phyloP scores from a whole-genome alignment of 30 jellyfish, hydroid and myxozoan species.

The Hydractinia echinata region DNA sequence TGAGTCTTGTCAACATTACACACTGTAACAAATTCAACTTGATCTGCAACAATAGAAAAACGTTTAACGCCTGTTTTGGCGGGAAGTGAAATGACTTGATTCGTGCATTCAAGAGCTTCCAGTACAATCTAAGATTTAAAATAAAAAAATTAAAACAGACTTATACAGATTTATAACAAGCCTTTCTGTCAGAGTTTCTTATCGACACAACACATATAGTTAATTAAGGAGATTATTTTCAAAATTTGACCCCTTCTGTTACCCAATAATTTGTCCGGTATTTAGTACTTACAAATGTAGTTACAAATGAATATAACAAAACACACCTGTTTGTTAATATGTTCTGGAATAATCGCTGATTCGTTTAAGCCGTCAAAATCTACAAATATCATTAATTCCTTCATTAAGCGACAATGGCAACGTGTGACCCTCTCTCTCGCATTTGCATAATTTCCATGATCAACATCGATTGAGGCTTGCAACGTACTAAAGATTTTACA shows the following conservation, averaged over 20 bases:
- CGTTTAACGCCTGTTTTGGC: not conserved
- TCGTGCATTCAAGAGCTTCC: not conserved
- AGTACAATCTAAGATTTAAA: not conserved
- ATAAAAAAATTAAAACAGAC: not conserved
- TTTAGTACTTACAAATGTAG: no score
- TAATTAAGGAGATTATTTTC: not conserved
- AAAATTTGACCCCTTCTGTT: no score
- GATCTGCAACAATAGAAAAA: not conserved
- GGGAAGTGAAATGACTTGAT: not conserved
- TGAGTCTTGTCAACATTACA: not conserved
- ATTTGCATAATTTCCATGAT: not conserved
- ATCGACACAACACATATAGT: not conserved
- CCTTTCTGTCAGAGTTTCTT: not conserved
- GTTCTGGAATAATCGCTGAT: not conserved
- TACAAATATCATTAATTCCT: not conserved
- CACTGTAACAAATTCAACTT: not conserved
- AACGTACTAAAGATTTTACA: not conserved
- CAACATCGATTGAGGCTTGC: not conserved
- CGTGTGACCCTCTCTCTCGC: not conserved
- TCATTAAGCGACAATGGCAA: conserved; percentile 13
- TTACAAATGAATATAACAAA: no score
- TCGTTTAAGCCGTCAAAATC: not conserved
- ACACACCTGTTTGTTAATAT: not conserved
- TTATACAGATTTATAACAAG: not conserved
- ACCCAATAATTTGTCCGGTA: no score